Evolutionary conservation across 37 sponge, comb jelly and placozoan species (phyloP).

Genomic region (Beroe forskalii): DNA sequence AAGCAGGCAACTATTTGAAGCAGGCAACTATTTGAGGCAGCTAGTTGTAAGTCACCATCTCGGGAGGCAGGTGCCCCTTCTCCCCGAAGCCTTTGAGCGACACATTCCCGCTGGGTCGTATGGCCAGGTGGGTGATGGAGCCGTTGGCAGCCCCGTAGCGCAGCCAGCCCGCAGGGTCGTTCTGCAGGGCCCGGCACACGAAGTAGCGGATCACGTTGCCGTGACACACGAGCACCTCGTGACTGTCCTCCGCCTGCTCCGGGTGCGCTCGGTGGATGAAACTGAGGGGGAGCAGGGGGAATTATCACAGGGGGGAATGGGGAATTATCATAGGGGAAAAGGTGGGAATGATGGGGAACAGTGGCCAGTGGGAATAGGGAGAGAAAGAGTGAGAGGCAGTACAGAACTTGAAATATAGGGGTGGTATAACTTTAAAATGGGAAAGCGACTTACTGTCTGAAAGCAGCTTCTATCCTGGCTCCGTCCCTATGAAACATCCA

Average conservation of each 20-base stretch:
- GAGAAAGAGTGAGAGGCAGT: no score
- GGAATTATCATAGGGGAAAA: no score
- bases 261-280: conserved; percentile 85
- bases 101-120: conserved; percentile 87
- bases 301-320: no score
- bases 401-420: no score
- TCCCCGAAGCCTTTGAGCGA: conserved; percentile 74
- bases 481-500: conserved; percentile 94
- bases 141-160: conserved; percentile 87
- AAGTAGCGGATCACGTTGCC: conserved; percentile 96
- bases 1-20: no score
- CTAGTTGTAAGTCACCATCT: conserved; percentile 76
- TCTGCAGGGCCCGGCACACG: conserved; percentile 93
- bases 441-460: no score
- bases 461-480: conserved; percentile 92
- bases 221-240: conserved; percentile 89
- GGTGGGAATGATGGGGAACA: no score
- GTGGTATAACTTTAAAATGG: no score
- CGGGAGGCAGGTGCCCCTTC: conserved; percentile 85
- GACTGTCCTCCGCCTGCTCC: conserved; percentile 76
- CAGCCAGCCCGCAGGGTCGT: conserved; percentile 96
- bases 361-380: no score
- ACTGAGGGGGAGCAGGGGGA: no score
- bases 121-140: conserved; percentile 79
- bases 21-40: no score